These are phyloP conservation scores for Pampusana beccarii DNA, from an alignment of 2,113 vertebrate genomes.

Conservation along the genomic window DNA sequence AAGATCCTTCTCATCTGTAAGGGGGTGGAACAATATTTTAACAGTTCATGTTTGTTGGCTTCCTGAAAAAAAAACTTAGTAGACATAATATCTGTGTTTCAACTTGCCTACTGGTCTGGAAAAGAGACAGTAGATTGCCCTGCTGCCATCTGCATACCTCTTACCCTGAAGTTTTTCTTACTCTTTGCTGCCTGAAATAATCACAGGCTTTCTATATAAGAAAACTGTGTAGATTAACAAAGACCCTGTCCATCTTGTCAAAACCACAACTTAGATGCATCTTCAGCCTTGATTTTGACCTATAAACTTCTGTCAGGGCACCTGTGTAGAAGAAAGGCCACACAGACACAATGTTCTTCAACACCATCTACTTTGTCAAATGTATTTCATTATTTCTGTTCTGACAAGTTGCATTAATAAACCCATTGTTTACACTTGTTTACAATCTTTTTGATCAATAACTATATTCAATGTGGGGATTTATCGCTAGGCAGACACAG, in stretches of 20 bases:
- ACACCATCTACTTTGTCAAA: background rate
- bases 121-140: background rate
- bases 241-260: background rate
- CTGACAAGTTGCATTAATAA: slow-evolving; percentile 1
- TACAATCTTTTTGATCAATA: slow-evolving; percentile 14
- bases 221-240: background rate
- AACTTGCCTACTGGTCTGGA: background rate
- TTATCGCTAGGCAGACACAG: background rate
- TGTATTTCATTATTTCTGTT: background rate
- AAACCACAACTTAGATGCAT: background rate
- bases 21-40: background rate
- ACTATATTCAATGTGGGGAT: background rate
- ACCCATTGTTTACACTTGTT: background rate
- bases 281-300: background rate
- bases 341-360: background rate
- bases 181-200: background rate
- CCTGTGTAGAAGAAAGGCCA: background rate
- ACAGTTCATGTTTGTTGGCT: background rate
- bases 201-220: background rate
- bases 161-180: background rate
- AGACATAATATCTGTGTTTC: background rate
- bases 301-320: background rate
- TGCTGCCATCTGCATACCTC: background rate
- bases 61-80: background rate
- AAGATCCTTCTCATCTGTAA: background rate